Base-by-base conservation (phyloP, 2,888 invertebrate genomes). In the Lydus trimaculatus region DNA sequence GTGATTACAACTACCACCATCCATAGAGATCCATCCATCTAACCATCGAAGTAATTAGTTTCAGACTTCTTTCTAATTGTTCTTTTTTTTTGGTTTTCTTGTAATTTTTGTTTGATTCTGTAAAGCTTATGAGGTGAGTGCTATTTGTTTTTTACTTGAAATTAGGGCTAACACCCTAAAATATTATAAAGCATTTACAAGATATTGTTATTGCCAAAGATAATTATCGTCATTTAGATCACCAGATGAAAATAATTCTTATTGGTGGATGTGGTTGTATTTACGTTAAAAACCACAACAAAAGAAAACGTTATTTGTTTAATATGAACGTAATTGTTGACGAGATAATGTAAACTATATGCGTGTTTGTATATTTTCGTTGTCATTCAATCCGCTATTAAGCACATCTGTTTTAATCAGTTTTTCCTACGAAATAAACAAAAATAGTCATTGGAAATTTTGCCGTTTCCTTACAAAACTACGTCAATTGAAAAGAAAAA, bases 301-400 rank as follows among this genome's bases (percentile, higher is more conserved):
- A 36, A 36, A 15, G 2, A 36, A 36, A 15, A 2, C 2, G 36
- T 36, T 70, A 66, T 66, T 69, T 70, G 63, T 70, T 70, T 67
- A 67, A 65, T 33, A 23, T 61, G 43, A 65, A 65, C 58, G 60
- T 28, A 61, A 61, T 62, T 63, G 52, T 69, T 65, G 63, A 59
- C n/a, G 63, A 31, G 60, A n/a, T n/a, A 63, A 64, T 62, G 62
- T 70, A 67, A 70, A 70, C 7, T 43, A n/a, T 17, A 65, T 63
- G 65, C 61, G 67, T 67, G 67, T n/a, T n/a, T n/a, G n/a, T 70
- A 67, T 66, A 70, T 70, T 63, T 70, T 67, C 8, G 48, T 48
- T 48, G 9, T 9, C 11, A 20, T 48, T 48, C 20, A 48, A 48
- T 48, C 11, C 23, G 11, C 48, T 20, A 48, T 48, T 48, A 20